Percentiles rank a stretch among this genome's conserved stretches.
These are phyloP conservation scores for Asbolus verrucosus DNA, from an alignment of 1,140 invertebrate genomes.

Conservation along the genomic window DNA sequence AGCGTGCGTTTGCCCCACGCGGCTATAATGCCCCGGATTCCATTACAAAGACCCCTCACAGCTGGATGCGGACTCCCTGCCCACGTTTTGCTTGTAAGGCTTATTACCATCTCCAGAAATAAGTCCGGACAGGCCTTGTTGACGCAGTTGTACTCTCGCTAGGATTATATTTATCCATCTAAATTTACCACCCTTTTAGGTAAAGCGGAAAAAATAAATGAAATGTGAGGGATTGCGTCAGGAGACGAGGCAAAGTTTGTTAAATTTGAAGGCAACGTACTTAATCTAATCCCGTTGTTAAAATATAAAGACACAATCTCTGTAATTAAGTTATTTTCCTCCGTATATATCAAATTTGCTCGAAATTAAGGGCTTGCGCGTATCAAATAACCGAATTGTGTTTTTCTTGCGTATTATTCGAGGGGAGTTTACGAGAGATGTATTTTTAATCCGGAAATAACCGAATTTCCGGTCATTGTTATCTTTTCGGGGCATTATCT, in stretches of 20 bases:
- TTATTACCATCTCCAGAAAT: conserved; percentile 58
- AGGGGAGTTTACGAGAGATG: conserved; percentile 25
- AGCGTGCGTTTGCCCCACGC: conserved; percentile 44
- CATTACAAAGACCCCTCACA: conserved; percentile 53
- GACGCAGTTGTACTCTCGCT: conserved; percentile 56
- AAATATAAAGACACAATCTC: conserved; percentile 38
- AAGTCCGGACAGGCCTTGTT: conserved; percentile 58
- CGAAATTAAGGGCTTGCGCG: conserved; percentile 32
- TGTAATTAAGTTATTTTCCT: conserved; percentile 38
- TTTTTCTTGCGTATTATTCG: conserved; percentile 15
- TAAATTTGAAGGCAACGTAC: conserved; percentile 23
- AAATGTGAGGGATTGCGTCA: conserved; percentile 5
- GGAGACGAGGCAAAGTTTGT: neutral
- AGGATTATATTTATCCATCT: conserved; percentile 54
- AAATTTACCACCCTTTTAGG: conserved; percentile 28
- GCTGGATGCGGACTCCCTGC: conserved; percentile 48
- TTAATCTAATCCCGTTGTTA: conserved; percentile 33
- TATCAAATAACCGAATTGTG: conserved; percentile 39
- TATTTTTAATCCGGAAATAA: conserved; percentile 52
- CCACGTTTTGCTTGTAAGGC: conserved; percentile 46
- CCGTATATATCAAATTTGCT: conserved; percentile 35
- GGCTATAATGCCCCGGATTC: conserved; percentile 52
- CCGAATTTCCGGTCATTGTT: conserved; percentile 51
- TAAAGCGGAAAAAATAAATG: neutral
- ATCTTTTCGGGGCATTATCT: conserved; percentile 44